Conservation (phyloP, 2,113 vertebrate genomes). For the Zootoca vivipara region DNA sequence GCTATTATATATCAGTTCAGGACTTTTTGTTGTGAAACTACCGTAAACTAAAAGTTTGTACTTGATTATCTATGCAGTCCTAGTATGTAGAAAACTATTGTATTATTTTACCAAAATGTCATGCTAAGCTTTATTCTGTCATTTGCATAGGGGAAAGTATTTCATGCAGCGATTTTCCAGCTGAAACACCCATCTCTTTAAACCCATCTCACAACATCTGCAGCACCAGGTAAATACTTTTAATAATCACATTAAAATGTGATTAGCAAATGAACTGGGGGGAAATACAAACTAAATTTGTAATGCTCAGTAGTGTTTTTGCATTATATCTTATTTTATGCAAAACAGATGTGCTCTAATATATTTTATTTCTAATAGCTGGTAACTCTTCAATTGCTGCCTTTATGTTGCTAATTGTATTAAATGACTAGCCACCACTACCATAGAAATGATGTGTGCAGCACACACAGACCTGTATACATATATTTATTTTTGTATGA, state of each 20-base stretch:
- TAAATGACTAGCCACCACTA: background rate
- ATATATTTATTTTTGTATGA: too few relatives aligned
- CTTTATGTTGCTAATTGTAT: background rate
- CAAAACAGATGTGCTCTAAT: background rate
- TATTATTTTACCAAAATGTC: constrained; percentile 55
- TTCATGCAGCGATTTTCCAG: constrained; percentile 72
- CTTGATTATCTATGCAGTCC: background rate
- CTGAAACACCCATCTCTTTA: constrained; percentile 76
- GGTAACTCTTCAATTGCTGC: background rate
- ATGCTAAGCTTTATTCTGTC: constrained; percentile 66
- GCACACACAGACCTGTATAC: too few relatives aligned
- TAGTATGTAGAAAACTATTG: background rate
- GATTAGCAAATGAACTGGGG: constrained; percentile 21
- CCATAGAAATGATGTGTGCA: background rate
- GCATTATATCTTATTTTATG: background rate
- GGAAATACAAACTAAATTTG: background rate
- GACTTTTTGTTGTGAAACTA: too few relatives aligned
- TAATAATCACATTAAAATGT: constrained; percentile 42
- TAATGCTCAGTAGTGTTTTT: background rate
- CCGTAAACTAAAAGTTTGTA: background rate
- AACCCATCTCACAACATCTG: constrained; percentile 78
- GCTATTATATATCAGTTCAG: background rate
- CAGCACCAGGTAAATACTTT: constrained; percentile 75
- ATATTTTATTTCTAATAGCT: background rate
- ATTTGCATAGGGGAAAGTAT: constrained; percentile 74